Conservation (phyloP, 2,888 invertebrate species). For the Xestia xanthographa region DNA sequence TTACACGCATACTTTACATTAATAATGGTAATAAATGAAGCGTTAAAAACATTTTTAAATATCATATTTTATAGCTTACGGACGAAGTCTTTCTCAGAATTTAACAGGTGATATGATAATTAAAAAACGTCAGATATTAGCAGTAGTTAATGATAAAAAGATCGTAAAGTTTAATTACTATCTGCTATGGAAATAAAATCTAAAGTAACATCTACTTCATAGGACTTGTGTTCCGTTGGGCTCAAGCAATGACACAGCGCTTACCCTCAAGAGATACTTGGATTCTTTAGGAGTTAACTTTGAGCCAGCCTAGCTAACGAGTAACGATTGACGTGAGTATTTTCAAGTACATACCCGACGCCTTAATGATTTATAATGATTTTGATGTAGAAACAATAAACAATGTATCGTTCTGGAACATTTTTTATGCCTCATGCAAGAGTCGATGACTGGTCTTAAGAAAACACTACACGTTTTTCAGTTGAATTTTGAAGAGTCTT, state of each 20-base stretch:
- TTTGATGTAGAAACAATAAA: slow-evolving; percentile 72
- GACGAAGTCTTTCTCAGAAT: slow-evolving; percentile 34
- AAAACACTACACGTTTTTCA: slow-evolving; percentile 27
- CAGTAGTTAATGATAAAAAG: slow-evolving; percentile 51
- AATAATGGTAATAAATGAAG: slow-evolving; percentile 45
- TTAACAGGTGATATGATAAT: slow-evolving; percentile 33
- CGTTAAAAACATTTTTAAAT: slow-evolving; percentile 32
- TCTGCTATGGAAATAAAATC: slow-evolving; percentile 33
- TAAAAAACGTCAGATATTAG: slow-evolving; percentile 45
- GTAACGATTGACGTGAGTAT: slow-evolving; percentile 85
- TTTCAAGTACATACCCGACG: slow-evolving; percentile 79
- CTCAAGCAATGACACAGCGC: slow-evolving; percentile 87
- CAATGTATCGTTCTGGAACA: slow-evolving; percentile 52
- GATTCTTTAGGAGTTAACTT: slow-evolving; percentile 86
- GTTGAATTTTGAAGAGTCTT: slow-evolving; percentile 2
- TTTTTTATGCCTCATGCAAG: slow-evolving; percentile 36
- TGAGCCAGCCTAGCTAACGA: slow-evolving; percentile 84
- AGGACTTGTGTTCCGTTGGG: slow-evolving; percentile 76
- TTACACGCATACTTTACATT: slow-evolving; percentile 37
- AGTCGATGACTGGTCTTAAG: slow-evolving; percentile 25
- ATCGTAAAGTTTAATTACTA: slow-evolving; percentile 55
- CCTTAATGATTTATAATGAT: slow-evolving; percentile 77
- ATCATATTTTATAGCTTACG: slow-evolving; percentile 44
- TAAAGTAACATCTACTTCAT: slow-evolving; percentile 56
- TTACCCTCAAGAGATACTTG: slow-evolving; percentile 88